phyloP scores from a whole-genome alignment of 2,797 vertebrate genomes.

The Phylloscopus collybita region DNA sequence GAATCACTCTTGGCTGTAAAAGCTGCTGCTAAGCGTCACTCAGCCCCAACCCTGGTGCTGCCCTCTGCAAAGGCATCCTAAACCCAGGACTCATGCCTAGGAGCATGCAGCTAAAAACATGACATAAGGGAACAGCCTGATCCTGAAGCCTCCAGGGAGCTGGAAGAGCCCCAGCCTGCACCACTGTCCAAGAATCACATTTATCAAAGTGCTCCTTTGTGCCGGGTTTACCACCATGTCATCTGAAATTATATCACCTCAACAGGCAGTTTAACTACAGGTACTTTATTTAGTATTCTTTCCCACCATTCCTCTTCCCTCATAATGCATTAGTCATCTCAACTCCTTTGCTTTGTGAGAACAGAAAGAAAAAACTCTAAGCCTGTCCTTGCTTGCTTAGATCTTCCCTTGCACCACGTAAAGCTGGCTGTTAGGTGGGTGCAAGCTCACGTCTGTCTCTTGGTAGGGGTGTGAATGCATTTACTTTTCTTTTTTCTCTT shows the following conservation, averaged over 20 bases:
- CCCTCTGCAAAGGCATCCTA: neutral
- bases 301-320: neutral
- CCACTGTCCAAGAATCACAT: neutral
- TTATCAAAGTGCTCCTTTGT: neutral
- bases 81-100: neutral
- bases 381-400: neutral
- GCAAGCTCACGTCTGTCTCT: neutral
- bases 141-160: neutral
- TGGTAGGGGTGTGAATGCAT: neutral
- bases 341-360: neutral
- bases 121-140: neutral
- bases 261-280: conserved; percentile 8
- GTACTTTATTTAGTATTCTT: conserved; percentile 1
- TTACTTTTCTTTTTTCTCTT: neutral
- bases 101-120: neutral
- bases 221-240: neutral
- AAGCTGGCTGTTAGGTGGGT: neutral
- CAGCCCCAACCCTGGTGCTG: neutral
- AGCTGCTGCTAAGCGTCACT: neutral
- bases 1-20: neutral
- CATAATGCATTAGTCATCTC: neutral
- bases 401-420: neutral
- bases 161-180: neutral
- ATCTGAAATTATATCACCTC: neutral
- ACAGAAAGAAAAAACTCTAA: neutral